Evolutionary conservation across 2,888 invertebrate species (phyloP).

Genomic region (Agriotes lineatus): DNA sequence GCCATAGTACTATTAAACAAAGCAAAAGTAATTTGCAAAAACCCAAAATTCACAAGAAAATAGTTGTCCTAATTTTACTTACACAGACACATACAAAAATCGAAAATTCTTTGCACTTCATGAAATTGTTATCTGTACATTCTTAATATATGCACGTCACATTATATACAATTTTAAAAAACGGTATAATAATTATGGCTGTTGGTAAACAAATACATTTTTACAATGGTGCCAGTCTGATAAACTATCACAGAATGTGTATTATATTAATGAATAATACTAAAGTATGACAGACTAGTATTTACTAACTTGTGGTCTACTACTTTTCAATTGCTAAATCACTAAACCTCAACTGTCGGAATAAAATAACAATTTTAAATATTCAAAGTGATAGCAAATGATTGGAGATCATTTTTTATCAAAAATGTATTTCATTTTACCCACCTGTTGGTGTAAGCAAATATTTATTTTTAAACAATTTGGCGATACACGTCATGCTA

Average conservation of each 20-base stretch:
- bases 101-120: not conserved
- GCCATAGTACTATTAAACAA: too few relatives aligned
- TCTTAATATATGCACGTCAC: constrained; percentile 18
- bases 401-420: too few relatives aligned
- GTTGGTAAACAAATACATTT: constrained; percentile 40
- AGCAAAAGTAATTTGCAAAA: too few relatives aligned
- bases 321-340: not conserved
- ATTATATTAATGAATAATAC: constrained; percentile 50
- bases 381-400: too few relatives aligned
- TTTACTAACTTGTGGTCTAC: constrained; percentile 11
- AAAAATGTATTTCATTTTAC: too few relatives aligned
- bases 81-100: constrained; percentile 7
- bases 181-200: constrained; percentile 13
- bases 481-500: too few relatives aligned
- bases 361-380: too few relatives aligned
- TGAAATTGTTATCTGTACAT: not conserved
- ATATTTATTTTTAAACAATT: too few relatives aligned
- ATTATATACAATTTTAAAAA: constrained; percentile 16
- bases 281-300: constrained; percentile 35
- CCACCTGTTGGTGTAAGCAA: too few relatives aligned
- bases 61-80: not conserved
- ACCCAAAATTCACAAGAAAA: too few relatives aligned
- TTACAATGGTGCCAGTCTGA: constrained; percentile 62
- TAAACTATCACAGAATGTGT: constrained; percentile 64
- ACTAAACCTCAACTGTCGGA: not conserved